Evolutionary conservation across 2,113 vertebrate species (phyloP).

Genomic region (Notiomystis cincta): DNA sequence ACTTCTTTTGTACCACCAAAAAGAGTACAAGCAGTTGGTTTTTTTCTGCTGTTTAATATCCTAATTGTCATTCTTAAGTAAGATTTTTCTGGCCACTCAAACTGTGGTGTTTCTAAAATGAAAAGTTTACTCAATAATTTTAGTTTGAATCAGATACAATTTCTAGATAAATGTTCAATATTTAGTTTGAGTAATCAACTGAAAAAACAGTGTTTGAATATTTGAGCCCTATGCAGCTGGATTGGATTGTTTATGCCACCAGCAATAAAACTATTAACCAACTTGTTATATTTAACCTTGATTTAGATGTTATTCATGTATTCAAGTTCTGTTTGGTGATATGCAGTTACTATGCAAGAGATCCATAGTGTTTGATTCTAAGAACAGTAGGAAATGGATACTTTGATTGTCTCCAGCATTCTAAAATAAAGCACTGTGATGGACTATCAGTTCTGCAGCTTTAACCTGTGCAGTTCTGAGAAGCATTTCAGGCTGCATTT

Average conservation of each 20-base stretch:
- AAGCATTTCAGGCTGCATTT: neutral
- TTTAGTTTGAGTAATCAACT: neutral
- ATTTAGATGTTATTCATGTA: neutral
- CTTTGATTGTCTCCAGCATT: neutral
- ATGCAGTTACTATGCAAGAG: neutral
- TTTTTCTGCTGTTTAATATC: neutral
- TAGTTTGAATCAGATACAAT: neutral
- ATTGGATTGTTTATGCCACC: neutral
- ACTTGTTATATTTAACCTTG: neutral
- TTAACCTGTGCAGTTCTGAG: neutral
- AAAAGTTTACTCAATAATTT: neutral
- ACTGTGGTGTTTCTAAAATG: neutral
- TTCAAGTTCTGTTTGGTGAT: neutral
- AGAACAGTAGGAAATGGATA: neutral
- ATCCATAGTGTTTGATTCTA: neutral
- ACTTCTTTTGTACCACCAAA: neutral
- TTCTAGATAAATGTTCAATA: neutral
- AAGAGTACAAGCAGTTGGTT: neutral
- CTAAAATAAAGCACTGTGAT: neutral
- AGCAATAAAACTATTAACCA: neutral
- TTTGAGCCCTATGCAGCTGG: neutral
- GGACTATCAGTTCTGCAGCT: accelerated
- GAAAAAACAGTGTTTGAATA: neutral
- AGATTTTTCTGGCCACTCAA: neutral
- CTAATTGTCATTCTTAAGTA: neutral